Evolutionary conservation across 2,888 invertebrate genomes (phyloP), one percentile per base, ranked within the genome.

Genomic region (Drosophila paranaensis): DNA sequence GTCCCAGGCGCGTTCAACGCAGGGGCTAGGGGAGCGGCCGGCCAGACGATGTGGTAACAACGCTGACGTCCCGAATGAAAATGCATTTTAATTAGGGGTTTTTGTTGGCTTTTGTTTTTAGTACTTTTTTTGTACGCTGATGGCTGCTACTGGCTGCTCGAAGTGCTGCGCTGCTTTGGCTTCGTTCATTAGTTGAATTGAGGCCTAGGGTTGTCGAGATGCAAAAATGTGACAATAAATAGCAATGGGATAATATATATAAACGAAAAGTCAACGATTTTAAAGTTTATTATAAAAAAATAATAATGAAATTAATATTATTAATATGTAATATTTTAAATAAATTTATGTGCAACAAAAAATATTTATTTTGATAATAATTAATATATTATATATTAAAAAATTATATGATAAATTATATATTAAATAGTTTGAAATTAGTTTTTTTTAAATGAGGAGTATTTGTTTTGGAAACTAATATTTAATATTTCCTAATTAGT

Each of bases 21-120:
- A 30, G 46, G 14, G 20, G 11, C 25, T 16, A 9, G 58, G 62
- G 56, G 30, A 43, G 53, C 40, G 45, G 27, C 25, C 25, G 45
- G 27, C 25, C 25, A 63, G 53, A 60, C 43, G 71, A 40, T 53
- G 63, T 42, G 77, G 77, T 46, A 67, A 69, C 74, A 74, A 63
- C 73, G 63, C 81, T 84, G 88, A 70, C 88, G 82, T 88, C 89
- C 82, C 87, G 86, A 89, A 90, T 89, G 82, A 90, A 90, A 91
- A 89, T 90, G 90, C 91, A 91, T 91, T 91, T 91, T 91, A 91
- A 91, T 91, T 91, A 91, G 91, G 89, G 87, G 88, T 88, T 90
- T 90, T 90, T 86, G 81, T 83, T 88, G 82, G 80, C 78, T 83
- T 88, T 81, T 86, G 85, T 86, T 83, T 86, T 82, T 74, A 74